Conservation (phyloP, 37 sponge, comb jelly and placozoan species). For the Hexactinellida sp. region DNA sequence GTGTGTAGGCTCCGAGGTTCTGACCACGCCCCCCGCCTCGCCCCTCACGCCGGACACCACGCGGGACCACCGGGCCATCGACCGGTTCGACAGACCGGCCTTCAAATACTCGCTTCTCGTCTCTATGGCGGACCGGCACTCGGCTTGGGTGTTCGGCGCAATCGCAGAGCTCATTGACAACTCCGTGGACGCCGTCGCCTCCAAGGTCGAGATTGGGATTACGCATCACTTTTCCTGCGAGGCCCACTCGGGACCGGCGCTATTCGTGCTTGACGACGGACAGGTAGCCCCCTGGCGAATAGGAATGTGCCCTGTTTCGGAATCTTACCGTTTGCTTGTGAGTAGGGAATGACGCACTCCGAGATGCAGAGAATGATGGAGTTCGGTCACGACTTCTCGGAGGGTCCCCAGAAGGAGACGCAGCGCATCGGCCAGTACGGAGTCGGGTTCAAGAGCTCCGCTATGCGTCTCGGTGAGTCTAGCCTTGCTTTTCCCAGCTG, state of each 20-base stretch:
- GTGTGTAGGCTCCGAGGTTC: neutral
- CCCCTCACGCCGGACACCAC: slow-evolving; percentile 6
- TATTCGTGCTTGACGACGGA: neutral
- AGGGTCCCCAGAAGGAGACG: neutral
- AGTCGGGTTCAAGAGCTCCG: neutral
- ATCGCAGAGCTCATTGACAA: slow-evolving; percentile 11
- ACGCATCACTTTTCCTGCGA: neutral
- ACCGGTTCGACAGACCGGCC: slow-evolving; percentile 14
- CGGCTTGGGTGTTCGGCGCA: slow-evolving; percentile 8
- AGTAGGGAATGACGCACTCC: neutral
- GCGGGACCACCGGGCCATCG: neutral
- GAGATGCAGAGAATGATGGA: neutral
- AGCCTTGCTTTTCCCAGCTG: neutral
- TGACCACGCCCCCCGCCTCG: slow-evolving; percentile 13
- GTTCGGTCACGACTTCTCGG: neutral
- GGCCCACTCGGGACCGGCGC: neutral
- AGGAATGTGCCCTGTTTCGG: too few relatives aligned
- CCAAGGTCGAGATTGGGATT: neutral
- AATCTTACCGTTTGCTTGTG: neutral
- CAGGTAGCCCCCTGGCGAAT: neutral
- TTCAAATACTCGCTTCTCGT: slow-evolving; percentile 6
- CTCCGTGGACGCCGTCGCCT: neutral
- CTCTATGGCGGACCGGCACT: slow-evolving; percentile 4
- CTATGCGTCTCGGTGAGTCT: neutral
- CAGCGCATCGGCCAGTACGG: neutral